Evolutionary conservation across 2,797 vertebrate species (phyloP).

Genomic region (Phataginus tetradactyla): DNA sequence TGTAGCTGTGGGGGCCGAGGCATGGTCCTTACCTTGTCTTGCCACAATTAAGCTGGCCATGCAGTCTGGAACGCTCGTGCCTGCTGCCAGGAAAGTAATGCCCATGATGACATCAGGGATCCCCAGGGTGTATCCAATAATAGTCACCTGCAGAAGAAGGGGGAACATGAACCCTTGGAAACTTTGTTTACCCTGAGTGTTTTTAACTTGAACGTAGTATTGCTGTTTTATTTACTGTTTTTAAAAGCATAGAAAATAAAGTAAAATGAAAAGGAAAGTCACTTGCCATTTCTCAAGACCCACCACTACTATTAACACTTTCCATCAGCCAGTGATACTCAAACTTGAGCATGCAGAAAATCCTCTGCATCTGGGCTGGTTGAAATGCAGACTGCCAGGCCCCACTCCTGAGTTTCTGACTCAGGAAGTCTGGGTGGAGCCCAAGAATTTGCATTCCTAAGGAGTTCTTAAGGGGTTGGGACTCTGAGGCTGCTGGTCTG

Average conservation of each 20-base stretch:
- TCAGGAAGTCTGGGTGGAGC: neutral
- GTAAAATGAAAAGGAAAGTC: neutral
- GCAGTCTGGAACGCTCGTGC: conserved; percentile 98
- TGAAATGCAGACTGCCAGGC: neutral
- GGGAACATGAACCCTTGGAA: neutral
- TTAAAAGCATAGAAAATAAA: conserved; percentile 2
- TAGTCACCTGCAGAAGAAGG: conserved; percentile 91
- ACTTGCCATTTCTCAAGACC: neutral
- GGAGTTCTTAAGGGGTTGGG: neutral
- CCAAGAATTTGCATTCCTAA: neutral
- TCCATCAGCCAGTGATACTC: neutral
- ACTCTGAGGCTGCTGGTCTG: neutral
- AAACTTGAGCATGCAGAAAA: neutral
- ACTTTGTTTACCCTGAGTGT: neutral
- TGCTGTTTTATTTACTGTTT: neutral
- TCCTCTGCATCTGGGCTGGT: neutral
- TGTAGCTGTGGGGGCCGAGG: rapidly evolving
- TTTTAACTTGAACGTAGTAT: neutral
- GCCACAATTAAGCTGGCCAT: conserved; percentile 99
- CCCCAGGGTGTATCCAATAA: conserved; percentile 97
- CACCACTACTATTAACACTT: neutral
- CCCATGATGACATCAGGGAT: conserved; percentile 99
- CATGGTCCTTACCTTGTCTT: conserved; percentile 92
- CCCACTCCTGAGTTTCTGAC: neutral
- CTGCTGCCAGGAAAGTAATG: conserved; percentile 98